Evolutionary conservation across 2,888 invertebrate genomes (phyloP).

Genomic region (Macropis europaea): DNA sequence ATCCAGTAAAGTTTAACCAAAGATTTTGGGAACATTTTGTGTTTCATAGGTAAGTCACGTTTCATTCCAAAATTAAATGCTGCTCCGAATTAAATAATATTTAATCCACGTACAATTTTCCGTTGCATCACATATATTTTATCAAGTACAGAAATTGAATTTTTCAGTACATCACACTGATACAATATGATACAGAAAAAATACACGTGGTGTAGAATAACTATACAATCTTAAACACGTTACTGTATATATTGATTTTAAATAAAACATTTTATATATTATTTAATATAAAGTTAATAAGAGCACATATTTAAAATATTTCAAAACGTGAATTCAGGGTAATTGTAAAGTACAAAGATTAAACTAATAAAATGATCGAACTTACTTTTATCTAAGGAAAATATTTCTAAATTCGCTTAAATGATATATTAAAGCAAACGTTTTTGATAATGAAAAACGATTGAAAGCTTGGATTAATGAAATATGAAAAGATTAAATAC

Average conservation of each 20-base stretch:
- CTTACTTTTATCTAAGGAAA: not conserved
- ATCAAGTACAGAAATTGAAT: no score
- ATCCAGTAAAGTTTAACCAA: no score
- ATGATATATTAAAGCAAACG: not conserved
- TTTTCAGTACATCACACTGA: no score
- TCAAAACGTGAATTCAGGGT: not conserved
- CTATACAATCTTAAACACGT: no score
- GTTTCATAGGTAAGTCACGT: no score
- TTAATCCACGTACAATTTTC: no score
- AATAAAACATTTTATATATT: not conserved
- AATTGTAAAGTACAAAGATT: not conserved
- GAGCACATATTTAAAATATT: not conserved
- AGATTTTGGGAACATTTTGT: no score
- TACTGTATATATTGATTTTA: not conserved
- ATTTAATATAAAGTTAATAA: not conserved
- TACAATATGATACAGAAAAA: not conserved
- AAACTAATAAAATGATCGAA: not conserved
- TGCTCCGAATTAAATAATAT: no score
- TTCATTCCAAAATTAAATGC: no score
- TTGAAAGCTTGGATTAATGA: constrained; percentile 22
- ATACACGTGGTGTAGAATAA: not conserved
- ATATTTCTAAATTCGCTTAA: constrained; percentile 10
- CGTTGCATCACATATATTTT: no score
- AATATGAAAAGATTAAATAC: constrained; percentile 51
- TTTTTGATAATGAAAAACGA: not conserved